Evolutionary conservation across 2,888 invertebrate species (phyloP), one percentile per base, ranked within the genome.

Genomic region (Macaria notata): DNA sequence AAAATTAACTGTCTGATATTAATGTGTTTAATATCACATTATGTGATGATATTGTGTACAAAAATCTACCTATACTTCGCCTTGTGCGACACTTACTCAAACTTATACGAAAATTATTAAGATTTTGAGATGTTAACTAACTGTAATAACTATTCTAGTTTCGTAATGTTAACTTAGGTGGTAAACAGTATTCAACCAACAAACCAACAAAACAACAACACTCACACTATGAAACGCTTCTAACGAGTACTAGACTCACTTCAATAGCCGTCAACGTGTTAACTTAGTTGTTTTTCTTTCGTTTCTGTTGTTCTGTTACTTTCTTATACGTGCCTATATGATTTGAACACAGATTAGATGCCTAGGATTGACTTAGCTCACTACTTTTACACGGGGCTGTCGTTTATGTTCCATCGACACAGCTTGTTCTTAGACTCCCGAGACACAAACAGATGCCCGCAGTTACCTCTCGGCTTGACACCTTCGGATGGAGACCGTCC

Each of bases 401-500:
- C 80, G 76, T 88, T 87, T 89, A 86, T 89, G 89, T 91, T 90
- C 86, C 87, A 90, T 88, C 70, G 79, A 91, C 91, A 90, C 90
- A 88, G 91, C 91, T 90, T 91, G 78, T 90, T 90, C 86, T 89
- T 91, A 90, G 91, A 90, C 88, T 88, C 90, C 91, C 87, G 86
- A 90, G 88, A 91, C 84, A 90, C 90, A 84, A 86, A 89, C 90
- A 91, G 84, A 88, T 90, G 90, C 90, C 90, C 90, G 90, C 90
- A 91, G 90, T 90, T 90, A 90, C 90, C 89, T 87, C 88, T 91
- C 88, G 84, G 90, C 91, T 90, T 90, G 83, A 88, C 88, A 89
- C 88, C 83, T 90, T 86, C 84, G 79, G 81, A 19, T 19, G 19
- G 19, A 19, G 19, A 19, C 19, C 86, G 86, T 85, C 87, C 86